A percentile compares a stretch with the other conserved stretches of the same genome.
Conservation (phyloP, 2,113 vertebrate species). For the Aphyosemion australe region DNA sequence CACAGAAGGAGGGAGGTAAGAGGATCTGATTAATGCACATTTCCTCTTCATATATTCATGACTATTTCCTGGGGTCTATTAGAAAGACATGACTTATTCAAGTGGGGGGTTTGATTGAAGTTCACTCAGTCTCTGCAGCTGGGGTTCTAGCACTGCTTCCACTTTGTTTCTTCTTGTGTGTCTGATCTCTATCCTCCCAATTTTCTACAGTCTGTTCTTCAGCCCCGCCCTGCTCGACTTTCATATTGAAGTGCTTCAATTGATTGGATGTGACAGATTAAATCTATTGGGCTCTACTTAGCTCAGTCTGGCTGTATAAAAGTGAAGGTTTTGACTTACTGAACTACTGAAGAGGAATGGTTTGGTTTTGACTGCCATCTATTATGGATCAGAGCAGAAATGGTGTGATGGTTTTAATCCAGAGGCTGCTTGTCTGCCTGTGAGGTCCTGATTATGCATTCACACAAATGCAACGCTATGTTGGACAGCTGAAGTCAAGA, state of each 20-base stretch:
- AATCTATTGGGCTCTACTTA: conserved; percentile 44
- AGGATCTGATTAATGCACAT: conserved; percentile 70
- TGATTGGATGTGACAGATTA: conserved; percentile 64
- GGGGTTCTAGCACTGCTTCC: conserved; percentile 23
- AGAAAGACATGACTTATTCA: conserved; percentile 76
- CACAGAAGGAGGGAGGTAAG: conserved; percentile 43
- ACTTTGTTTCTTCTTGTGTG: conserved; percentile 6
- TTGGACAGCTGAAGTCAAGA: conserved; percentile 12
- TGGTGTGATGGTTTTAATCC: conserved; percentile 35
- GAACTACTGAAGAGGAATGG: conserved; percentile 40
- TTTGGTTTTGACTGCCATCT: conserved; percentile 36
- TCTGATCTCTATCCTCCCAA: conserved; percentile 26
- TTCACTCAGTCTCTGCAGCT: conserved; percentile 34
- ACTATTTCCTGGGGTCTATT: conserved; percentile 72
- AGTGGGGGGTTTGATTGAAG: conserved; percentile 70
- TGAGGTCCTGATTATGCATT: conserved; percentile 36
- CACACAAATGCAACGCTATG: conserved; percentile 19
- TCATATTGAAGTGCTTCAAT: conserved; percentile 24
- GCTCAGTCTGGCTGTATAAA: conserved; percentile 9
- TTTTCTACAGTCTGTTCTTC: conserved; percentile 26
- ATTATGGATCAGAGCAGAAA: conserved; percentile 45
- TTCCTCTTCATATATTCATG: conserved; percentile 73
- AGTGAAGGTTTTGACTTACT: conserved; percentile 40
- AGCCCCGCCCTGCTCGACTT: conserved; percentile 27
- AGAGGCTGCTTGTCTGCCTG: conserved; percentile 3